Percentiles rank a stretch among this genome's conserved stretches.
phyloP scores from a whole-genome alignment of 1,140 invertebrate species.

The Macrosteles quadrilineatus region DNA sequence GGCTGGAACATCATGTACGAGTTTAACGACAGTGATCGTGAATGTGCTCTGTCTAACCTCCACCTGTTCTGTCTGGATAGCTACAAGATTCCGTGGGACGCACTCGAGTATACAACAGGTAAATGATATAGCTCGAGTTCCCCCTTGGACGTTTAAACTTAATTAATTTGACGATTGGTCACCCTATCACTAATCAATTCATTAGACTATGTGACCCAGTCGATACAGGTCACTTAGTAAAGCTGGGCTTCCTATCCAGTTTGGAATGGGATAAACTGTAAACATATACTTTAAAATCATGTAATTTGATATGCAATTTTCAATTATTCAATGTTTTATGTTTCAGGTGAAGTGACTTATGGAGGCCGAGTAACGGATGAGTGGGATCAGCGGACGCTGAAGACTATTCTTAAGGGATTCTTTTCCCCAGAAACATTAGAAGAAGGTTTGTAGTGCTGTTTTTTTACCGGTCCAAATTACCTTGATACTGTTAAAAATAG shows the following conservation, averaged over 20 bases:
- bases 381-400: constrained; percentile 84
- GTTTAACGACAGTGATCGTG: constrained; percentile 85
- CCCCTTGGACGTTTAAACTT: constrained; percentile 5
- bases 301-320: no score
- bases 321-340: no score
- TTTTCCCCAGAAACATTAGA: constrained; percentile 70
- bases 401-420: constrained; percentile 79
- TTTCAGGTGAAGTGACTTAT: constrained; percentile 79
- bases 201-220: no score
- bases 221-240: no score
- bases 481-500: no score
- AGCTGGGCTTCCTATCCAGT: no score
- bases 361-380: constrained; percentile 88
- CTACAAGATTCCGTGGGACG: constrained; percentile 77
- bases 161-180: no score
- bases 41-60: constrained; percentile 82
- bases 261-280: no score
- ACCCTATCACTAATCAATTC: no score
- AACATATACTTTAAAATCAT: no score
- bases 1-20: constrained; percentile 92
- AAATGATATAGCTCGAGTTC: constrained; percentile 32
- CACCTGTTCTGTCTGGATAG: constrained; percentile 74
- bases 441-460: constrained; percentile 42
- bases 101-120: constrained; percentile 82
- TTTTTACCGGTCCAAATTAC: no score